Conservation (phyloP, 2,888 invertebrate species). For the Ramazzottius varieornatus region DNA sequence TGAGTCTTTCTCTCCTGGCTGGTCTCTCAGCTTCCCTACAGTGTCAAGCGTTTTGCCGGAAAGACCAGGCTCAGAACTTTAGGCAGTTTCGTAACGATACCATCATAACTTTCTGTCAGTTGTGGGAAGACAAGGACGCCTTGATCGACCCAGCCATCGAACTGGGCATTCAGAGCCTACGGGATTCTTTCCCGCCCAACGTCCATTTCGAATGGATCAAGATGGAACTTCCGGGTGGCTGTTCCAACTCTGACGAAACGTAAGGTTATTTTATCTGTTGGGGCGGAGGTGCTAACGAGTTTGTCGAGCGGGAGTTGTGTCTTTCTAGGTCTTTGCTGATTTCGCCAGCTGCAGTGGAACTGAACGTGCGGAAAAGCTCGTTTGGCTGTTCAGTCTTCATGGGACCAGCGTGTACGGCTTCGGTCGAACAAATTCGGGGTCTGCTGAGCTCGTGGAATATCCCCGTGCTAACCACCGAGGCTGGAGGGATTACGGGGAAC, state of each 20-base stretch:
- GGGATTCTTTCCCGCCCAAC: background rate
- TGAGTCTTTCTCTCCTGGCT: background rate
- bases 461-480: background rate
- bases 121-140: conserved; percentile 1
- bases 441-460: background rate
- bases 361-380: background rate
- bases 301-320: background rate
- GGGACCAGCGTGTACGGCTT: background rate
- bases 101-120: background rate
- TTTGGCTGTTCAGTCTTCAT: background rate
- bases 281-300: no score
- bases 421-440: background rate
- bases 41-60: background rate
- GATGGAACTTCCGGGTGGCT: background rate
- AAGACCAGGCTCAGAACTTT: background rate
- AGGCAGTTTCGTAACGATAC: background rate
- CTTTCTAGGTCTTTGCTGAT: background rate
- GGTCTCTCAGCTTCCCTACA: background rate
- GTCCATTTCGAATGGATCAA: background rate
- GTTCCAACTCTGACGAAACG: background rate
- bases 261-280: background rate
- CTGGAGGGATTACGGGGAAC: background rate
- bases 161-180: background rate
- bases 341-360: background rate
- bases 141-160: background rate